Percentiles rank a stretch among this genome's conserved stretches.
phyloP scores from a whole-genome alignment of 2,888 invertebrate species.

The Nomada hirtipes region DNA sequence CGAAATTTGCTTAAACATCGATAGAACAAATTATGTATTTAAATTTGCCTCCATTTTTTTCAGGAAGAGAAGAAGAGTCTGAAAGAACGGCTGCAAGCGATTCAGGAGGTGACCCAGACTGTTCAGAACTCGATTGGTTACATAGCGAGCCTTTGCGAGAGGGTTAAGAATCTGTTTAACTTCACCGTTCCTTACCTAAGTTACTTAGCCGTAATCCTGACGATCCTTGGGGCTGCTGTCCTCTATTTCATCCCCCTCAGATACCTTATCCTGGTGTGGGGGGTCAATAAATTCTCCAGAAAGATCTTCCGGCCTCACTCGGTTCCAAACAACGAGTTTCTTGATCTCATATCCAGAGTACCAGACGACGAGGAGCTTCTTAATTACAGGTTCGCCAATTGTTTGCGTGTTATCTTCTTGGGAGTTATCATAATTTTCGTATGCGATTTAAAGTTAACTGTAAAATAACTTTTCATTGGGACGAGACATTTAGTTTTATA shows the following conservation, averaged over 20 bases:
- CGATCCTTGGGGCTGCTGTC: conserved; percentile 90
- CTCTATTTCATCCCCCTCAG: conserved; percentile 95
- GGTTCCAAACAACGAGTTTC: conserved; percentile 98
- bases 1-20: neutral
- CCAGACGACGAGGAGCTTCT: conserved; percentile 97
- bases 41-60: neutral
- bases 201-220: conserved; percentile 93
- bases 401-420: neutral
- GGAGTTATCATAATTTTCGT: too few relatives aligned
- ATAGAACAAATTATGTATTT: neutral
- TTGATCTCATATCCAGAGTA: conserved; percentile 97
- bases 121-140: conserved; percentile 98
- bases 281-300: conserved; percentile 97
- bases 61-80: conserved; percentile 98
- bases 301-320: conserved; percentile 96
- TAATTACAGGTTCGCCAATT: conserved; percentile 83
- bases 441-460: too few relatives aligned
- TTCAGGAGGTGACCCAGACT: conserved; percentile 98
- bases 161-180: conserved; percentile 97
- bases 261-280: conserved; percentile 96
- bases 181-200: conserved; percentile 99
- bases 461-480: too few relatives aligned
- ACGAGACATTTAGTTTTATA: too few relatives aligned
- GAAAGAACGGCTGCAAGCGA: conserved; percentile 96
- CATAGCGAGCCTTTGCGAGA: conserved; percentile 96